Conservation (phyloP, 2,113 vertebrate species). For the Myotis davidii region DNA sequence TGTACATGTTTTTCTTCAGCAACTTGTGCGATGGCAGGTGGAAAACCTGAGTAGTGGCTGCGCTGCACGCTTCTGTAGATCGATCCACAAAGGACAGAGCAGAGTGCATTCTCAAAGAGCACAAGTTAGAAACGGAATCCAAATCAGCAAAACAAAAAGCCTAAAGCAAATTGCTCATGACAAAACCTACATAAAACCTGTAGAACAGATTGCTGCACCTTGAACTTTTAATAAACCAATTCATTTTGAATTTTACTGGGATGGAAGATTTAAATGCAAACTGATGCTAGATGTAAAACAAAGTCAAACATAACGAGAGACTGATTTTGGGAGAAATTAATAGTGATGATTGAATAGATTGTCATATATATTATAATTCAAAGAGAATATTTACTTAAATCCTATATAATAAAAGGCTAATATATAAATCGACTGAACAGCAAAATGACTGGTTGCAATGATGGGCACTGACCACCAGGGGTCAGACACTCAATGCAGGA, state of each 20-base stretch:
- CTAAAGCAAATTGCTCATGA: constrained; percentile 55
- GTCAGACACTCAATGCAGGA: no score
- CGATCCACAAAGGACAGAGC: background rate
- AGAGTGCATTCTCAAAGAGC: background rate
- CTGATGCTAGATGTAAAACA: background rate
- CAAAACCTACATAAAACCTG: background rate
- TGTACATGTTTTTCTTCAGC: constrained; percentile 41
- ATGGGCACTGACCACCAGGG: no score
- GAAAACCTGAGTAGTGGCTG: background rate
- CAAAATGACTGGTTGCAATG: fast-evolving
- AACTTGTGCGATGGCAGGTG: background rate
- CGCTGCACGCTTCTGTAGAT: background rate
- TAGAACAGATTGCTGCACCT: background rate
- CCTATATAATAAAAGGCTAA: no score
- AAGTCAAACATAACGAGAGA: background rate
- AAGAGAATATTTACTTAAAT: background rate
- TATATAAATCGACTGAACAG: no score
- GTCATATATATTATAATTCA: background rate
- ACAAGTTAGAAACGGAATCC: constrained; percentile 18
- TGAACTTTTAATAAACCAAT: constrained; percentile 44
- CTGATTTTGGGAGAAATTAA: constrained; percentile 15
- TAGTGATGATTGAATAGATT: background rate
- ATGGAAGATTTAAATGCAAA: background rate
- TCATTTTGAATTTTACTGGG: background rate
- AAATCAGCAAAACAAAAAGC: constrained; percentile 41